Conservation (phyloP, 2,113 vertebrate species). For the Ginglymostoma cirratum region DNA sequence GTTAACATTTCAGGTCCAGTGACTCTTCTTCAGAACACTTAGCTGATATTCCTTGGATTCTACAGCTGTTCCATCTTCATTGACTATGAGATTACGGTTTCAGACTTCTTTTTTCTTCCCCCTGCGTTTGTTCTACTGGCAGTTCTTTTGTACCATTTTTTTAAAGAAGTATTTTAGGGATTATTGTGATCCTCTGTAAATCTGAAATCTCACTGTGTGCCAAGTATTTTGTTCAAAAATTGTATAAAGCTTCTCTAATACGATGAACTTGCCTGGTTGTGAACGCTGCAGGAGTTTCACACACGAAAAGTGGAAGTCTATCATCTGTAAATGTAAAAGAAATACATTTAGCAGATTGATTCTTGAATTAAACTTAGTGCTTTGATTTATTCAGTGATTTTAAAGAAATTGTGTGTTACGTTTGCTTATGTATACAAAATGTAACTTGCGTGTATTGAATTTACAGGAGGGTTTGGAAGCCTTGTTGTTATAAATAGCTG, state of each 20-base stretch:
- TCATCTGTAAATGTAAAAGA: not conserved
- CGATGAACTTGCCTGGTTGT: not conserved
- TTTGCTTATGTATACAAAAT: not conserved
- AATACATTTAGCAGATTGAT: not conserved
- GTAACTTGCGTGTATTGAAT: not conserved
- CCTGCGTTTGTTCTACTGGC: not conserved
- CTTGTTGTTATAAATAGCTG: slow-evolving; percentile 83
- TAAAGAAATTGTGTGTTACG: not conserved
- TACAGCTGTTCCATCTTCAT: not conserved
- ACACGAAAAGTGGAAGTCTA: not conserved
- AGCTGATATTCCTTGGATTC: not conserved
- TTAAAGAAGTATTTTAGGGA: not conserved
- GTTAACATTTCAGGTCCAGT: too few species aligned
- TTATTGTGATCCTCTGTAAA: not conserved
- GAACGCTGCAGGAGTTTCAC: not conserved
- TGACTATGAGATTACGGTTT: not conserved
- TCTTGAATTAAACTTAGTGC: not conserved
- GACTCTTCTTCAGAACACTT: not conserved
- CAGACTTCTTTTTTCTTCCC: not conserved
- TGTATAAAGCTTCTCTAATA: not conserved
- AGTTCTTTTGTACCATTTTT: not conserved
- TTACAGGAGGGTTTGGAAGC: slow-evolving; percentile 74
- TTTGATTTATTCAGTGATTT: not conserved
- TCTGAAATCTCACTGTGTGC: not conserved
- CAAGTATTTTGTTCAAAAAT: not conserved